These are phyloP conservation scores for Darevskia mixta DNA, from an alignment of 2,797 vertebrate genomes.

Conservation along the genomic window DNA sequence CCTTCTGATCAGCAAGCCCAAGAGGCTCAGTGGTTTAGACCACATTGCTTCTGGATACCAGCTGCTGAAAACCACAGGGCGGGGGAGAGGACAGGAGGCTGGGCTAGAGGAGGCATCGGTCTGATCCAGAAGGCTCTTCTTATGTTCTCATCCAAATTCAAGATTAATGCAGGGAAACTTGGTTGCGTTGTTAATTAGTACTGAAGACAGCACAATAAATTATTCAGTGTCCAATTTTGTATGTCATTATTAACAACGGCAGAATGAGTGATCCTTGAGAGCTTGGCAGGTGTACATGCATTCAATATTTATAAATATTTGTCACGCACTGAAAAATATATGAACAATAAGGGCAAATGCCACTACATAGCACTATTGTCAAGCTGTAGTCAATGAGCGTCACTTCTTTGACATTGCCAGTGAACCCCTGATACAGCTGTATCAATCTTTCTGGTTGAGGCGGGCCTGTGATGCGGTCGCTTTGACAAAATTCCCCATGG, in stretches of 20 bases:
- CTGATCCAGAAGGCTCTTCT: too few relatives aligned
- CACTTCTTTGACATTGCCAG: background rate
- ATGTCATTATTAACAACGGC: conserved; percentile 4
- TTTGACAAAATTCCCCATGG: background rate
- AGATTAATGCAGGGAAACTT: background rate
- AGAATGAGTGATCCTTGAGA: conserved; percentile 7
- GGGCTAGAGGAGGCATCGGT: too few relatives aligned
- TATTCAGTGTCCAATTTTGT: conserved; percentile 21
- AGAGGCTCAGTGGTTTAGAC: too few relatives aligned
- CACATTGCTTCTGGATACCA: too few relatives aligned
- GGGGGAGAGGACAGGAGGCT: too few relatives aligned
- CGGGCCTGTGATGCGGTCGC: background rate
- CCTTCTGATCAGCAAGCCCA: too few relatives aligned
- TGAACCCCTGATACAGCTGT: background rate
- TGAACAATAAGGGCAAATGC: conserved; percentile 16
- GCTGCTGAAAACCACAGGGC: too few relatives aligned
- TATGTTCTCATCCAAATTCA: background rate
- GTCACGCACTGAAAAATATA: conserved; percentile 7
- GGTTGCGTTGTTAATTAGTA: conserved; percentile 9
- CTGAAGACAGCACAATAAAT: conserved; percentile 6
- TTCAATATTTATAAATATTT: conserved; percentile 31
- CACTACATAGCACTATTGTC: background rate
- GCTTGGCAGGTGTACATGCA: background rate
- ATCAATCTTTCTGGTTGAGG: background rate
- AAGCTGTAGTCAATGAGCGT: background rate